Base-by-base conservation (phyloP, 2,888 invertebrate species). In the Megastigmus dorsalis region DNA sequence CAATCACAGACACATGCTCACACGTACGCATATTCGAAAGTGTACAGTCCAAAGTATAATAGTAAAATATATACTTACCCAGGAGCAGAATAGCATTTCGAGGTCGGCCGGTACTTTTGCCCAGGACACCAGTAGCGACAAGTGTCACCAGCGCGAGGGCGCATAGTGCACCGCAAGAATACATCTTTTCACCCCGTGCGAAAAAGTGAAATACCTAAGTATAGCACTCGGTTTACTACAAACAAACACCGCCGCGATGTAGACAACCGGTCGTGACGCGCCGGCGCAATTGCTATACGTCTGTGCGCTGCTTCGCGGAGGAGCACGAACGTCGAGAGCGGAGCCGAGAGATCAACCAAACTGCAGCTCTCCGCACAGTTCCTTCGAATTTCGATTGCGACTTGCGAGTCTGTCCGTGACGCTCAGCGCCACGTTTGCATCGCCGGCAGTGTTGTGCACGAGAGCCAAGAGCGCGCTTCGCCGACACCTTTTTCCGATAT, bases 31-130 rank as follows among this genome's bases (percentile, higher is more conserved):
- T n/a, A n/a, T n/a, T n/a, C n/a, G n/a, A n/a, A n/a, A n/a, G n/a
- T n/a, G n/a, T n/a, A n/a, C 3, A 41, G 13, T 13, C 13, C 7
- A 41, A 41, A 9, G 13, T 41, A 13, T 13, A 41, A 41, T 41
- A 10, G 41, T 13, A 41, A 9, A 9, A 45, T 6, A 45, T 18
- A 18, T 48, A 45, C 81, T 86, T 82, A 89, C 89, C 88, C 65
- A 89, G 79, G 57, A 89, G 81, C 18, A 89, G 77, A 33, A 89
- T 75, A 20, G 85, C 88, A 79, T 89, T 80, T 23, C 36, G 77
- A 1, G 77, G 77, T n/a, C 7, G 6, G 4, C 23, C 36, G 9
- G 48, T 2, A 18, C 3, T 33, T 23, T 52, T 38, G 33, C 50
- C 28, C 5, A 4, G 3, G 6, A 20, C 62, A n/a, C n/a, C 7